Evolutionary conservation across 2,113 vertebrate genomes (phyloP).

Genomic region (Spheniscus mendiculus): DNA sequence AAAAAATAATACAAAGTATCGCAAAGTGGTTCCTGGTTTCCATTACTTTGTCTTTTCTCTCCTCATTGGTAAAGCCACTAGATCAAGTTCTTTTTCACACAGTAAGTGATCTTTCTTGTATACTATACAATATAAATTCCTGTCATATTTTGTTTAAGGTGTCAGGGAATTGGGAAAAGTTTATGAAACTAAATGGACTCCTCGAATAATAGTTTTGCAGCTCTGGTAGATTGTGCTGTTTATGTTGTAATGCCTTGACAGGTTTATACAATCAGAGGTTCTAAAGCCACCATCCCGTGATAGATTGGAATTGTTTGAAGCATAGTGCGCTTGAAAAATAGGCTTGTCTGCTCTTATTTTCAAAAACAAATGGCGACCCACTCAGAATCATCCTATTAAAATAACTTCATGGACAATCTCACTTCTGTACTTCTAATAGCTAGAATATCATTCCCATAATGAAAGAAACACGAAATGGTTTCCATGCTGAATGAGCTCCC

Average conservation of each 20-base stretch:
- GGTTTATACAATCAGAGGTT: slow-evolving; percentile 68
- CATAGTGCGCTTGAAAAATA: slow-evolving; percentile 29
- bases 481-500: slow-evolving; percentile 67
- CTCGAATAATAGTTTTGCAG: slow-evolving; percentile 66
- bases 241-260: slow-evolving; percentile 68
- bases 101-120: slow-evolving; percentile 51
- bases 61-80: slow-evolving; percentile 16
- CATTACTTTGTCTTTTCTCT: slow-evolving; percentile 10
- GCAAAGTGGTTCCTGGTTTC: not conserved
- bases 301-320: slow-evolving; percentile 65
- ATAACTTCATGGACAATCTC: slow-evolving; percentile 57
- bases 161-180: slow-evolving; percentile 66
- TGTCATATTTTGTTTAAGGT: slow-evolving; percentile 74
- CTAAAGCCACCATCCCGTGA: slow-evolving; percentile 47
- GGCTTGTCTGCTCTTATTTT: slow-evolving; percentile 27
- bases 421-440: slow-evolving; percentile 67
- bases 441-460: slow-evolving; percentile 64
- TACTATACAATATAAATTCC: slow-evolving; percentile 58
- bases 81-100: not conserved
- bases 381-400: slow-evolving; percentile 62
- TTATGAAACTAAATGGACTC: slow-evolving; percentile 76
- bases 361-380: slow-evolving; percentile 20
- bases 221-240: slow-evolving; percentile 67
- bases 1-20: not conserved
- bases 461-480: slow-evolving; percentile 72